These are phyloP conservation scores for Petroica traversi DNA, from an alignment of 2,113 vertebrate species.

Conservation along the genomic window DNA sequence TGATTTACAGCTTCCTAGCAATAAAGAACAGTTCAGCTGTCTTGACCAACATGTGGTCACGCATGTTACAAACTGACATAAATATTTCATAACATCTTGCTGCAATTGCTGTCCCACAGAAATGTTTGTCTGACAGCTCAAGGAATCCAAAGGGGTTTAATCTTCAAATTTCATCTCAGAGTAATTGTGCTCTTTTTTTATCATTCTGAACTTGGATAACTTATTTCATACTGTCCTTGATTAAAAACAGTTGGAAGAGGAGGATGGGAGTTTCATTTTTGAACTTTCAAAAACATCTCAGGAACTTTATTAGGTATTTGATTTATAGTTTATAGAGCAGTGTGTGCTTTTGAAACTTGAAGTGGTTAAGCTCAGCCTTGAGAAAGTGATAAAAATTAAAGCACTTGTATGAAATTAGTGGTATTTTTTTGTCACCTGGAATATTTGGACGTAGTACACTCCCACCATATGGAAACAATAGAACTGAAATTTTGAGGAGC, in stretches of 20 bases:
- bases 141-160: not conserved
- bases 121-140: conserved; percentile 9
- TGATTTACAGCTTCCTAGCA: conserved; percentile 55
- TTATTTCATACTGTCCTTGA: conserved; percentile 30
- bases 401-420: not conserved
- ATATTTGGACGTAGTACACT: not conserved
- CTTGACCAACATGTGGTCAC: conserved; percentile 19
- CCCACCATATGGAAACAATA: not conserved
- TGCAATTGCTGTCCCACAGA: conserved; percentile 22
- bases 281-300: not conserved
- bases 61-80: not conserved
- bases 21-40: conserved; percentile 3
- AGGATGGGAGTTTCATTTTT: not conserved
- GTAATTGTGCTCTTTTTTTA: not conserved
- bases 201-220: not conserved
- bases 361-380: not conserved
- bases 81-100: conserved; percentile 16
- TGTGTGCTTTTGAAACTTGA: not conserved
- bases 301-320: conserved; percentile 7
- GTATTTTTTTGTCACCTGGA: conserved; percentile 30
- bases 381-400: conserved; percentile 28
- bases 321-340: not conserved
- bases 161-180: not conserved
- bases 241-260: conserved; percentile 30
- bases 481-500: not conserved